A percentile compares a stretch with the other conserved stretches of the same genome.
Evolutionary conservation across 2,797 vertebrate genomes (phyloP).

Genomic region (Acrocephalus scirpaceus): DNA sequence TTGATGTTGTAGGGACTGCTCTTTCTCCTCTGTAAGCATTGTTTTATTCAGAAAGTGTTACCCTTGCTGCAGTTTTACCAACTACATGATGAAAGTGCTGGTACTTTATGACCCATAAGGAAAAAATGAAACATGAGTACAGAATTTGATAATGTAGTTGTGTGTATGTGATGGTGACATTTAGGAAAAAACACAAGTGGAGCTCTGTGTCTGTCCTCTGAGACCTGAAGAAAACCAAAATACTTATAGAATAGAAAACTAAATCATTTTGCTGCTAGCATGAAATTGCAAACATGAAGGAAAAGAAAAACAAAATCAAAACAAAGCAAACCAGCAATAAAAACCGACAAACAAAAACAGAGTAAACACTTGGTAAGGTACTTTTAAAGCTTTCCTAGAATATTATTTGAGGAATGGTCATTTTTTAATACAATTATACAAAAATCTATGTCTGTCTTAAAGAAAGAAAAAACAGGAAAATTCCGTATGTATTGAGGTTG

Average conservation of each 20-base stretch:
- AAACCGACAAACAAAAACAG: neutral
- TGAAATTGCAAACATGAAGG: neutral
- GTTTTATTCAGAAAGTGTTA: neutral
- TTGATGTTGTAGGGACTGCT: neutral
- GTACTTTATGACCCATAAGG: neutral
- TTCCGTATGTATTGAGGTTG: neutral
- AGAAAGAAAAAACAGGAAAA: neutral
- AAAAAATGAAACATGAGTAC: neutral
- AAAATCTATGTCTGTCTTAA: neutral
- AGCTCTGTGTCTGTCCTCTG: neutral
- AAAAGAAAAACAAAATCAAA: neutral
- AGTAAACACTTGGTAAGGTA: neutral
- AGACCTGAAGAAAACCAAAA: neutral
- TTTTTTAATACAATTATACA: neutral
- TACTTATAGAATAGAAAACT: neutral
- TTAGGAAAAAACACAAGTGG: neutral
- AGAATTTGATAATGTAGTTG: neutral
- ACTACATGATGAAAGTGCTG: neutral
- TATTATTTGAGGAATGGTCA: neutral
- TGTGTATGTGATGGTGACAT: neutral
- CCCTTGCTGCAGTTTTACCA: neutral
- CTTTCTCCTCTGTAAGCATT: neutral
- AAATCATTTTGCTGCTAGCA: neutral
- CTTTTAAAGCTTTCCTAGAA: neutral
- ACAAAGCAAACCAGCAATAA: neutral